Evolutionary conservation across 2,797 vertebrate species (phyloP), one percentile per base, ranked within the genome.

Genomic region (Agapornis canus): DNA sequence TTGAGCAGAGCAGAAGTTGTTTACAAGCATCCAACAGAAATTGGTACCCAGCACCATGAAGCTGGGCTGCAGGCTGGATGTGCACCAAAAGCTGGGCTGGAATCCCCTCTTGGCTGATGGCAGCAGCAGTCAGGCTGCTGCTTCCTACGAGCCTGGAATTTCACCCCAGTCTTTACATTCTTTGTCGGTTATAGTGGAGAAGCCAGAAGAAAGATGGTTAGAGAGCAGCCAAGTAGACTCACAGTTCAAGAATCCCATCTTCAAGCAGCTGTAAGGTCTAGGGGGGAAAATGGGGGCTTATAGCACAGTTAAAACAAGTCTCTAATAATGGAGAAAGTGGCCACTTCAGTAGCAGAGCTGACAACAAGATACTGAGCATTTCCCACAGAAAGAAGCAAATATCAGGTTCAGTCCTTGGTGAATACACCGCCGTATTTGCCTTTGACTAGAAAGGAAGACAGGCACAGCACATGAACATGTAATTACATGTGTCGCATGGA

Each of bases 131-230:
- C 80, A 25, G 10, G 57, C 76, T 86, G 73, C 60, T 9, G 20
- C 65, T 73, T 87, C 77, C 47, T 81, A 32, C 2, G 11, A 90
- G 82, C 68, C 48, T 82, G 87, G 87, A 88, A 95, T 91, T 90
- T 94, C 87, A 86, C 37, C 73, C 66, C 72, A 57, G 66, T 81
- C 92, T 86, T 93, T 79, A 92, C 94, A 92, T 97, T 95, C 95
- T 88, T 92, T 0, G 2, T 94, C 23, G 0, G 49, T 88, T 93
- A 78, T 15, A 84, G 66, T 8, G 40, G 51, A 83, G 39, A 63
- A 89, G 69, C 57, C 92, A 68, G 76, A 89, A 81, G 40, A 75
- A 86, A 23, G 65, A 70, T 6, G 3, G 80, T 77, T 51, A 95
- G 54, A 82, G 69, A 82, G 42, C 22, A 43, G 82, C 43, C 73